phyloP scores from a whole-genome alignment of 2,888 invertebrate genomes.

The Lacanobia oleracea region DNA sequence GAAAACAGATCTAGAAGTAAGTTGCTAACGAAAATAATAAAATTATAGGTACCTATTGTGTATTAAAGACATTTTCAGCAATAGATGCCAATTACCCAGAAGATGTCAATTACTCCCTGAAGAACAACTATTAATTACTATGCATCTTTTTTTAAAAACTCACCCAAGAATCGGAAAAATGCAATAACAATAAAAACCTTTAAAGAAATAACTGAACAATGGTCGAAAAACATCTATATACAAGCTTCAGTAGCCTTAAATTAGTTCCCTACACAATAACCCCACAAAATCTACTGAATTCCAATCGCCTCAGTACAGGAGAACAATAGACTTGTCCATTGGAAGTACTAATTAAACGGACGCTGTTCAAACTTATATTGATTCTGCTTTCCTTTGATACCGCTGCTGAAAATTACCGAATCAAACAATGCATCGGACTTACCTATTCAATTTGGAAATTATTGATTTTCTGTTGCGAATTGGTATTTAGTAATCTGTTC shows the following conservation, averaged over 20 bases:
- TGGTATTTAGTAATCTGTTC: background rate
- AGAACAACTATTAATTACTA: background rate
- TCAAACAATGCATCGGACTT: background rate
- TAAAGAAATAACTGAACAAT: background rate
- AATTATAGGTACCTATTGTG: background rate
- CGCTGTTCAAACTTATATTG: conserved; percentile 11
- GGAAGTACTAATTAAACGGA: conserved; percentile 18
- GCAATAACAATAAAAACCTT: too few species aligned
- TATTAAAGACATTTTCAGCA: too few species aligned
- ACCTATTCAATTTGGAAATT: background rate
- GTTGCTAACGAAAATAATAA: background rate
- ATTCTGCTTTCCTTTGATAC: background rate
- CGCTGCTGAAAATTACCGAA: background rate
- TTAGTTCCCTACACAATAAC: background rate
- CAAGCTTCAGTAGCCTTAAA: background rate
- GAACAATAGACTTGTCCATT: conserved; percentile 5
- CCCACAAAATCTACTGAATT: background rate
- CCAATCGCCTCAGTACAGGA: background rate
- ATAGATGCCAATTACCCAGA: too few species aligned
- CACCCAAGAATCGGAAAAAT: too few species aligned
- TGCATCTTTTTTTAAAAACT: too few species aligned
- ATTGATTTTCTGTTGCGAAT: background rate
- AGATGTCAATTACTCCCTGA: too few species aligned
- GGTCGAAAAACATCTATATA: background rate
- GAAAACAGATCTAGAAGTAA: too few species aligned